Evolutionary conservation across 2,888 invertebrate genomes (phyloP).

Genomic region (Rhagonycha lutea): DNA sequence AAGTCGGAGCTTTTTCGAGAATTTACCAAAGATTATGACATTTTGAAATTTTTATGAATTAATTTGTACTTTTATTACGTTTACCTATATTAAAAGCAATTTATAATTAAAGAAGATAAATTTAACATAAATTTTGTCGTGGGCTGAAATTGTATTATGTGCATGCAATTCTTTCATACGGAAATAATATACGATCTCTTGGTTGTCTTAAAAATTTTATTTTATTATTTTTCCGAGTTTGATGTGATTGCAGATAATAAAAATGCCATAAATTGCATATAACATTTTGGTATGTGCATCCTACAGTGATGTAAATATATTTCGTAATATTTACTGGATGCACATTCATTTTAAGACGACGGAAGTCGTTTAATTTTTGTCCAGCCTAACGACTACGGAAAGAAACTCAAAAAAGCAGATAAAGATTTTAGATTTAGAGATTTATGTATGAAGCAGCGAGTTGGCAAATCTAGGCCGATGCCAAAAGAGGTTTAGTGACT

Average conservation of each 20-base stretch:
- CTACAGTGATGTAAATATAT: slow-evolving; percentile 12
- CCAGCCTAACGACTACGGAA: slow-evolving; percentile 43
- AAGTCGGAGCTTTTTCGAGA: not conserved
- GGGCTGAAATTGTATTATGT: not conserved
- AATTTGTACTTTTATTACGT: not conserved
- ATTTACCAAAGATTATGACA: not conserved
- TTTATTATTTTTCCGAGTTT: slow-evolving; percentile 9
- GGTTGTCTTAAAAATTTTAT: not conserved
- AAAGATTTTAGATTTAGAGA: slow-evolving; percentile 42
- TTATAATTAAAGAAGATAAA: not conserved
- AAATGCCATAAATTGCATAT: slow-evolving; percentile 15
- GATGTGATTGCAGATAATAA: slow-evolving; percentile 16
- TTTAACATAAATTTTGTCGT: not conserved
- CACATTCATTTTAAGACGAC: slow-evolving; percentile 44
- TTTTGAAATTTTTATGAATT: not conserved
- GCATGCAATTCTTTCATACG: not conserved
- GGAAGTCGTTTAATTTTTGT: slow-evolving; percentile 45
- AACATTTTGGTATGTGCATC: slow-evolving; percentile 18
- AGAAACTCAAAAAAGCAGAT: slow-evolving; percentile 38
- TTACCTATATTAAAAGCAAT: not conserved
- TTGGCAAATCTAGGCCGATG: slow-evolving; percentile 43
- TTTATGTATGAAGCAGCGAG: slow-evolving; percentile 40
- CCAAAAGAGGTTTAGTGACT: slow-evolving; percentile 40
- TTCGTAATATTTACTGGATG: slow-evolving; percentile 29
- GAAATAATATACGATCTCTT: not conserved